phyloP scores from a whole-genome alignment of 2,888 invertebrate genomes.

The Cosmia trapezina region DNA sequence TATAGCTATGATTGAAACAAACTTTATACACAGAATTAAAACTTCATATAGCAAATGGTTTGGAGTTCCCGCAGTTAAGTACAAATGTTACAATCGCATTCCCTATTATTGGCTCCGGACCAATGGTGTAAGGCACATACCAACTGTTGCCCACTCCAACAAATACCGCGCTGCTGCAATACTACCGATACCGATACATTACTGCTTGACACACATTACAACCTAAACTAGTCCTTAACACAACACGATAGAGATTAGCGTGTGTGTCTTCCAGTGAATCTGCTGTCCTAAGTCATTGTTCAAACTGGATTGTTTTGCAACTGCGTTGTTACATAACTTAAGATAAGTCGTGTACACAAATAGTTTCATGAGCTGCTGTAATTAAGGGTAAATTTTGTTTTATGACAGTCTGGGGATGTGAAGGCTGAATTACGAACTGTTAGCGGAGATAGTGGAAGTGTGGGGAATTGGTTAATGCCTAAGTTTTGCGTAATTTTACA shows the following conservation, averaged over 20 bases:
- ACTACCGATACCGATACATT: slow-evolving; percentile 62
- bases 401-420: slow-evolving; percentile 61
- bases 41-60: slow-evolving; percentile 51
- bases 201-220: slow-evolving; percentile 43
- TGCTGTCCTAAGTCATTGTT: slow-evolving; percentile 64
- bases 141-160: slow-evolving; percentile 64
- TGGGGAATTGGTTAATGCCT: slow-evolving; percentile 48
- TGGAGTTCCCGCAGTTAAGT: slow-evolving; percentile 62
- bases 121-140: slow-evolving; percentile 61
- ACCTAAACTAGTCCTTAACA: slow-evolving; percentile 50
- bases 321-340: slow-evolving; percentile 64
- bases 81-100: slow-evolving; percentile 67
- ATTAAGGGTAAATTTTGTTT: slow-evolving; percentile 64
- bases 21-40: slow-evolving; percentile 46
- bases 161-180: slow-evolving; percentile 64
- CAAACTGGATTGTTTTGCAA: slow-evolving; percentile 67
- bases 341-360: slow-evolving; percentile 64
- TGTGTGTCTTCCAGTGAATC: slow-evolving; percentile 50
- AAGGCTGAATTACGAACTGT: slow-evolving; percentile 54
- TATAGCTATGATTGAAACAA: slow-evolving; percentile 32
- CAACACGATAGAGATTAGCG: slow-evolving; percentile 43
- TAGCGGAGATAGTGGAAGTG: slow-evolving; percentile 53
- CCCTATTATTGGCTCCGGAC: slow-evolving; percentile 64
- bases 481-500: slow-evolving; percentile 55
- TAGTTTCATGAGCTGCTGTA: slow-evolving; percentile 64